Conservation (phyloP, 2,113 vertebrate genomes). For the Lepus europaeus region DNA sequence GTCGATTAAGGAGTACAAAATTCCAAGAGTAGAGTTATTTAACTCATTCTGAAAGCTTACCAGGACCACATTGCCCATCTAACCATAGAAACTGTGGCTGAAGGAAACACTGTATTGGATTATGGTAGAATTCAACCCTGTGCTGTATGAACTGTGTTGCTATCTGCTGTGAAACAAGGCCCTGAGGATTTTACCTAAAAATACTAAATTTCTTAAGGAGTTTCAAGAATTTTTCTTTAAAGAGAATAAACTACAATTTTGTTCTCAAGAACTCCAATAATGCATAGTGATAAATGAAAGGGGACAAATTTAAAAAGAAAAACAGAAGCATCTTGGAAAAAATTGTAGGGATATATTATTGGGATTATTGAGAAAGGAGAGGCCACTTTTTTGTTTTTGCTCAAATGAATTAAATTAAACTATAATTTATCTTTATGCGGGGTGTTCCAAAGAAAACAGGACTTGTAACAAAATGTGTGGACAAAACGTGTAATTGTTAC, state of each 20-base stretch:
- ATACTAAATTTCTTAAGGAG: neutral
- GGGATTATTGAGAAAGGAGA: neutral
- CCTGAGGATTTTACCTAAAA: neutral
- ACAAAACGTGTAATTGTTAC: neutral
- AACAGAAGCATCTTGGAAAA: neutral
- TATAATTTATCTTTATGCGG: neutral
- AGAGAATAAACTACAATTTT: neutral
- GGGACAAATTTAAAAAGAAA: neutral
- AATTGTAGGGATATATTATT: neutral
- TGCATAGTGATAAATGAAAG: neutral
- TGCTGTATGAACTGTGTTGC: neutral
- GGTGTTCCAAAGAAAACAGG: neutral
- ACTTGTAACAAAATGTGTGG: neutral
- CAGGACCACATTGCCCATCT: neutral
- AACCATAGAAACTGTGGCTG: neutral
- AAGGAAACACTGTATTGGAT: rapidly evolving
- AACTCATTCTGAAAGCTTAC: no score
- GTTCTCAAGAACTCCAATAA: neutral
- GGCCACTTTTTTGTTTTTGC: neutral
- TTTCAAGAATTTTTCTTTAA: slow-evolving; percentile 27
- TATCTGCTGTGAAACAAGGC: neutral
- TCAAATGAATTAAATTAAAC: neutral
- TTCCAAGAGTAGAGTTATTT: neutral
- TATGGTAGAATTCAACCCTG: neutral
- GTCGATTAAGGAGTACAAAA: neutral